Conservation (phyloP, 2,797 vertebrate genomes). For the Malurus leucopterus region DNA sequence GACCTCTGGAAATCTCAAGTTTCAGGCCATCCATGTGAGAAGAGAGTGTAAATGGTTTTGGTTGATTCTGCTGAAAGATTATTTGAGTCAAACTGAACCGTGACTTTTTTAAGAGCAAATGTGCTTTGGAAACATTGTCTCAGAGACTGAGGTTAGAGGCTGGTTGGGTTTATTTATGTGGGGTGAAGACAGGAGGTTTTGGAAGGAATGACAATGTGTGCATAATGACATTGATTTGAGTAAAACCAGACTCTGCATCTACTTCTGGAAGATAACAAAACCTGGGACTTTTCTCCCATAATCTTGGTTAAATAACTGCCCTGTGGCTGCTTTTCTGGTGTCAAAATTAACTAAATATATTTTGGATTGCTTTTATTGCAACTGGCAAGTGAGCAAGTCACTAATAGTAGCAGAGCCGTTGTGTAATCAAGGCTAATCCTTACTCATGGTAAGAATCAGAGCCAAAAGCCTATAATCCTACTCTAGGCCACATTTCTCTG, state of each 20-base stretch:
- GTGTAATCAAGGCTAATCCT: slow-evolving; percentile 53
- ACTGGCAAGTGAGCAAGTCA: slow-evolving; percentile 25
- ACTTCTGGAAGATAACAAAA: neutral
- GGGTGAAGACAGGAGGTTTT: neutral
- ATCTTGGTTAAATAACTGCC: neutral
- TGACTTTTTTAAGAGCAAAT: neutral
- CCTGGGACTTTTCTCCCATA: neutral
- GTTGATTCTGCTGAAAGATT: neutral
- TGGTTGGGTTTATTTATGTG: neutral
- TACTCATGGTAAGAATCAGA: slow-evolving; percentile 28
- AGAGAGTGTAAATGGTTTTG: neutral
- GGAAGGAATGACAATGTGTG: neutral
- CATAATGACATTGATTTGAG: neutral
- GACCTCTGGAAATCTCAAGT: neutral
- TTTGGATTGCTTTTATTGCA: slow-evolving; percentile 8
- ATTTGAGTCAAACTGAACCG: neutral
- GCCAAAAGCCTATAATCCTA: slow-evolving; percentile 38
- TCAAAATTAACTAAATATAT: slow-evolving; percentile 17
- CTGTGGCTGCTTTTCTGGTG: neutral
- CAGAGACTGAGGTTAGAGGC: neutral
- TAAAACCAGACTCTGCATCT: neutral
- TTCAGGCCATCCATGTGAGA: neutral
- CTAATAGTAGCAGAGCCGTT: slow-evolving; percentile 27
- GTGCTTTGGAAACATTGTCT: neutral
- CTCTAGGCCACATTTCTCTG: slow-evolving; percentile 9